phyloP scores from a whole-genome alignment of 2,888 invertebrate species.

The Xylota sylvarum region DNA sequence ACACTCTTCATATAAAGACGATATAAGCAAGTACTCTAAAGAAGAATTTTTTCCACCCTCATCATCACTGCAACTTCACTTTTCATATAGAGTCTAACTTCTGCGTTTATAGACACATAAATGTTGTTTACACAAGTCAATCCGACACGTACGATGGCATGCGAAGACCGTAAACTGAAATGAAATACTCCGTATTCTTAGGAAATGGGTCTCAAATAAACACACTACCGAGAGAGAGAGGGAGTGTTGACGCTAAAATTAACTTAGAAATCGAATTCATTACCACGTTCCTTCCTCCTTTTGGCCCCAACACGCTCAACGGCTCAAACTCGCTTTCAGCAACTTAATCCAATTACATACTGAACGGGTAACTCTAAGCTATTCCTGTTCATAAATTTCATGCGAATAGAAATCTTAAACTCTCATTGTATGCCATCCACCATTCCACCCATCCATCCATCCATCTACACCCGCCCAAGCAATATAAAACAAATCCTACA shows the following conservation, averaged over 20 bases:
- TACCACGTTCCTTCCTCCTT: background rate
- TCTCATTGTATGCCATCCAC: slow-evolving; percentile 31
- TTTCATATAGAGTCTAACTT: background rate
- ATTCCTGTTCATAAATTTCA: background rate
- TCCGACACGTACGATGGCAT: slow-evolving; percentile 12
- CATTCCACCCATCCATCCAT: background rate
- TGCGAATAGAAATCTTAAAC: slow-evolving; percentile 17
- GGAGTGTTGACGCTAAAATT: slow-evolving; percentile 10
- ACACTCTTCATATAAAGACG: too few species aligned
- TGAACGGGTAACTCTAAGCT: slow-evolving; percentile 33
- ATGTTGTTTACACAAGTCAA: slow-evolving; percentile 2
- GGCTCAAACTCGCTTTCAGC: background rate
- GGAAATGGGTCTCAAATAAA: slow-evolving; percentile 33
- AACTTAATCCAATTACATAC: slow-evolving; percentile 48
- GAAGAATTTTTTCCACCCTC: too few species aligned
- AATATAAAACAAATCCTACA: slow-evolving; percentile 19
- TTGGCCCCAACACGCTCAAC: background rate
- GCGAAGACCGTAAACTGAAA: slow-evolving; percentile 7
- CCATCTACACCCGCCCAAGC: background rate
- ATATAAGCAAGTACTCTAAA: too few species aligned
- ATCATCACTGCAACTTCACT: background rate
- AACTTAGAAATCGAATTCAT: slow-evolving; percentile 56
- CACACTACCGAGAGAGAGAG: background rate
- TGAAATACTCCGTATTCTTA: background rate
- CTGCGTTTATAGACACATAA: background rate